These are phyloP conservation scores for Calosoma granatense DNA, from an alignment of 1,140 invertebrate species.

Conservation along the genomic window DNA sequence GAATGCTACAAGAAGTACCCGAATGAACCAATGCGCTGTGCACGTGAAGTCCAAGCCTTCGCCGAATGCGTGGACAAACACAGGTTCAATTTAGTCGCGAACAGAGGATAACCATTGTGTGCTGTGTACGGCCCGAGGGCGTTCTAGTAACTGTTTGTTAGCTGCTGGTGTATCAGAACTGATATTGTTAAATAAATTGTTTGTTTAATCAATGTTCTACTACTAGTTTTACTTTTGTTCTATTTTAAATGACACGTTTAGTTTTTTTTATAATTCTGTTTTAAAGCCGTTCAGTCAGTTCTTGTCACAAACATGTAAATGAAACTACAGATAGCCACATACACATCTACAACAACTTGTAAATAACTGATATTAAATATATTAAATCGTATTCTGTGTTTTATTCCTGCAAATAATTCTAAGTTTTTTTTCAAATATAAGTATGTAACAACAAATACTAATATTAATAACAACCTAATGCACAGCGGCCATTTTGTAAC, in stretches of 20 bases:
- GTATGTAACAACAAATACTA: neutral
- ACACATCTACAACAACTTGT: too few relatives aligned
- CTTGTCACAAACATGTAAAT: neutral
- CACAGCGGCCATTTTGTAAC: too few relatives aligned
- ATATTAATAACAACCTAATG: too few relatives aligned
- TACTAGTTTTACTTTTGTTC: neutral
- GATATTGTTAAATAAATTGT: neutral
- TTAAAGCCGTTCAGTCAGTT: neutral
- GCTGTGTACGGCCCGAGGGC: too few relatives aligned
- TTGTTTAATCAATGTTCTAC: neutral
- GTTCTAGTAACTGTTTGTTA: neutral
- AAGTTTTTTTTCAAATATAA: neutral
- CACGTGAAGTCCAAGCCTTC: slow-evolving; percentile 31
- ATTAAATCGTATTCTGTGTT: neutral
- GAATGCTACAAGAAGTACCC: slow-evolving; percentile 29
- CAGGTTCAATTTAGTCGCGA: slow-evolving; percentile 21
- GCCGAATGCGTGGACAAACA: slow-evolving; percentile 31
- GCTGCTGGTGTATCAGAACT: neutral
- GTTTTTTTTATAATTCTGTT: neutral
- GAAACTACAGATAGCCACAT: neutral
- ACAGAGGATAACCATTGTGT: slow-evolving; percentile 13
- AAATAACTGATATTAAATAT: neutral
- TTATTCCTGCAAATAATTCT: neutral
- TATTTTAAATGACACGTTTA: neutral
- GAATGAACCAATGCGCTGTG: slow-evolving; percentile 29